A percentile compares a stretch with the other conserved stretches of the same genome.
These are phyloP conservation scores for Acyrthosiphon pisum DNA, from an alignment of 1,140 invertebrate genomes.

Conservation along the genomic window DNA sequence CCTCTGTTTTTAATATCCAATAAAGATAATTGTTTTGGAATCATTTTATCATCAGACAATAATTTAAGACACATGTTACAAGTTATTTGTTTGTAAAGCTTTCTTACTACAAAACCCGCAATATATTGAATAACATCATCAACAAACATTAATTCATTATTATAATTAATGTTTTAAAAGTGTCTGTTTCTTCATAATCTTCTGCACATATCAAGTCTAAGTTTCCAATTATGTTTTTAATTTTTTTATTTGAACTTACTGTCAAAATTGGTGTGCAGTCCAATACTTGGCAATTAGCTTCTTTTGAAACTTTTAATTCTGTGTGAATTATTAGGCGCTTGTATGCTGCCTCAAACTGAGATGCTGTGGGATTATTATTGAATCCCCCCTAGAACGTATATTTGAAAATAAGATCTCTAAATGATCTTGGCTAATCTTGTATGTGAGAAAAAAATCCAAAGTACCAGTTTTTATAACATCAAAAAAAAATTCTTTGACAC, in stretches of 20 bases:
- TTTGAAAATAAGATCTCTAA: neutral
- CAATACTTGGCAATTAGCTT: neutral
- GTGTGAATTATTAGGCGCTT: neutral
- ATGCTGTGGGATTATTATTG: neutral
- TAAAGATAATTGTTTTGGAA: no score
- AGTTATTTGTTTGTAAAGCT: no score
- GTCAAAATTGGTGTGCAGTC: neutral
- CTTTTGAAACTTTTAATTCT: neutral
- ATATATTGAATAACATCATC: no score
- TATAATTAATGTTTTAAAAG: no score
- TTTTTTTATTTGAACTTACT: constrained; percentile 4
- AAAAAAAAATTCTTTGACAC: neutral
- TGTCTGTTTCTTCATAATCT: neutral
- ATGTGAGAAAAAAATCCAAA: neutral
- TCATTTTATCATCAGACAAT: no score
- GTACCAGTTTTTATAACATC: neutral
- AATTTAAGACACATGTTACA: no score
- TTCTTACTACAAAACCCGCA: no score
- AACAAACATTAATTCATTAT: no score
- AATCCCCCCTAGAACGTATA: neutral
- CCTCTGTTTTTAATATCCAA: no score
- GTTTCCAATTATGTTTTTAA: neutral
- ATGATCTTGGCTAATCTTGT: constrained; percentile 1
- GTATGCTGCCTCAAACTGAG: neutral
- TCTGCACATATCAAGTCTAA: neutral